Base-by-base conservation (phyloP, 2,888 invertebrate genomes). In the Biston stratarius region DNA sequence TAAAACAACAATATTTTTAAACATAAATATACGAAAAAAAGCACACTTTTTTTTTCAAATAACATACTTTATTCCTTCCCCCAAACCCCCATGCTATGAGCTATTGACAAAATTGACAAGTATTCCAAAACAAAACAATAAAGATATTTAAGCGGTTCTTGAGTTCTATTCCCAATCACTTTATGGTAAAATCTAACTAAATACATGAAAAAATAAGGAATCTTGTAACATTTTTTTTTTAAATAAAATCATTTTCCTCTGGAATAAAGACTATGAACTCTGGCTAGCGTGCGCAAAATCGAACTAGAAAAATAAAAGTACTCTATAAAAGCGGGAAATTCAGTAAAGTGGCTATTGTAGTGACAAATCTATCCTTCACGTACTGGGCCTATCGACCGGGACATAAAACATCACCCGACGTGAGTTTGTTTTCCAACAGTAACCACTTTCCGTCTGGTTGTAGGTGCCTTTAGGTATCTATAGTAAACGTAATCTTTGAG, bases 331-430 rank as follows among this genome's bases (percentile, higher is more conserved):
- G 38, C 47, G 24, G 67, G 24, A 51, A 49, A 52, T 56, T 72
- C 64, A 62, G 64, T 63, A 64, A 63, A 76, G 65, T 74, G 55
- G 55, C 59, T 66, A 66, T 66, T 61, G 44, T 55, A 52, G 61
- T 36, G 57, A 66, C 47, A 66, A 66, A 66, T 66, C 66, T 66
- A 62, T 67, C 48, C 34, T 48, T 47, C 44, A 67, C 58, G 52
- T 44, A 48, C 14, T 47, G 34, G 36, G 56, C 42, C 58, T 58
- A 67, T 58, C 62, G 56, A 57, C 48, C 36, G 10, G 9, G 47
- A 58, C 38, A 58, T 62, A 62, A 62, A 67, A 58, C 62, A 47
- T 62, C 40, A 48, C 40, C 57, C 57, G 24, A 47, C 34, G 52
- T n/a, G 40, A 53, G 53, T 67, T 62, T 58, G 51, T 67, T 67